These are phyloP conservation scores for Carcharodon carcharias DNA, from an alignment of 2,797 vertebrate genomes.

Conservation along the genomic window DNA sequence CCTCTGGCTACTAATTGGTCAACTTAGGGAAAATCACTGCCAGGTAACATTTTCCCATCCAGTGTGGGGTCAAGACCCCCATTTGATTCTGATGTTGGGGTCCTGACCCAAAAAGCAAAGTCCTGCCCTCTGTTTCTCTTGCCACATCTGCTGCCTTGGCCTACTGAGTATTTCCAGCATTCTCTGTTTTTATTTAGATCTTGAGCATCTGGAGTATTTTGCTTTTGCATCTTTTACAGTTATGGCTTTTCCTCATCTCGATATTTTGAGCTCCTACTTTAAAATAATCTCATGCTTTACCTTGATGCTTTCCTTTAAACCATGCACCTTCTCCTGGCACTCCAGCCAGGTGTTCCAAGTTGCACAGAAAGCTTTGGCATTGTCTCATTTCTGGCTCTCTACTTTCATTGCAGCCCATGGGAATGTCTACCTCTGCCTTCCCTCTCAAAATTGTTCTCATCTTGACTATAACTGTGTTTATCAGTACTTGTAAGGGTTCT, in stretches of 20 bases:
- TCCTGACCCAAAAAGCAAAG: not conserved
- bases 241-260: not conserved
- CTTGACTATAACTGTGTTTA: not conserved
- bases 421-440: not conserved
- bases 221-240: not conserved
- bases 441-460: not conserved
- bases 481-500: not conserved
- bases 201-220: not conserved
- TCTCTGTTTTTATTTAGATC: not conserved
- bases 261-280: not conserved
- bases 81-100: not conserved
- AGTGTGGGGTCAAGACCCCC: not conserved
- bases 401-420: not conserved
- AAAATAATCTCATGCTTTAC: not conserved
- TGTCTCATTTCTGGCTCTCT: not conserved
- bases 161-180: not conserved
- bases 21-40: not conserved
- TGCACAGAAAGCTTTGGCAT: not conserved
- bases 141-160: not conserved
- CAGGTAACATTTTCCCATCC: not conserved
- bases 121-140: not conserved
- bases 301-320: not conserved
- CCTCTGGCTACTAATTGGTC: not conserved
- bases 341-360: not conserved
- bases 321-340: not conserved